Evolutionary conservation across 2,888 invertebrate species (phyloP).

Genomic region (Apamea crenata): DNA sequence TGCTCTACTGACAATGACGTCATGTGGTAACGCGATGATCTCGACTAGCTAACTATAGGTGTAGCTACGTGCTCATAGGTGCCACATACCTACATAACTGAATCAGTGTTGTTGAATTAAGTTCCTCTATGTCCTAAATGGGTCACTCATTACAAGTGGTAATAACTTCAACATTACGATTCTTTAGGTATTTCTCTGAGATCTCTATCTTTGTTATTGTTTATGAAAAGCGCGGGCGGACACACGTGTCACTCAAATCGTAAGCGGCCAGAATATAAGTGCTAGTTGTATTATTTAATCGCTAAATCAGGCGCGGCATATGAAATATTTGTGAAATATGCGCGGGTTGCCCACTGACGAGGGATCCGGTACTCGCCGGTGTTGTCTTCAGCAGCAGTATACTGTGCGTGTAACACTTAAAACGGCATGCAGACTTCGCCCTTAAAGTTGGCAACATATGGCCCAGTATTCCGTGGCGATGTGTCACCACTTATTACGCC

Average conservation of each 20-base stretch:
- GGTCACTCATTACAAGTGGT: conserved; percentile 27
- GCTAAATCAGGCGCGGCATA: conserved; percentile 69
- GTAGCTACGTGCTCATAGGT: conserved; percentile 8
- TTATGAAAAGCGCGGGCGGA: conserved; percentile 42
- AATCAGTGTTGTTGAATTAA: conserved; percentile 25
- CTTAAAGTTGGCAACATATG: conserved; percentile 73
- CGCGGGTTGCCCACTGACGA: conserved; percentile 84
- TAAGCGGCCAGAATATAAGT: conserved; percentile 15
- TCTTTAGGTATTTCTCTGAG: conserved; percentile 16
- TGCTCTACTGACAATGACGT: conserved; percentile 59
- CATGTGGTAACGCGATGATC: conserved; percentile 59
- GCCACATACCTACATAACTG: neutral
- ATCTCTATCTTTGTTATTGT: conserved; percentile 52
- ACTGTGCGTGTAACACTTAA: conserved; percentile 79
- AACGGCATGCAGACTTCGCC: conserved; percentile 76
- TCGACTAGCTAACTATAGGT: conserved; percentile 10
- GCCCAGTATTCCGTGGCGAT: conserved; percentile 76
- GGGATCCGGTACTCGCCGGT: conserved; percentile 86
- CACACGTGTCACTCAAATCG: conserved; percentile 49
- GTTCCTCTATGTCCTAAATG: conserved; percentile 5
- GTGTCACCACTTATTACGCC: conserved; percentile 83
- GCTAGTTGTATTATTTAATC: conserved; percentile 67
- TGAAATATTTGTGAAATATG: conserved; percentile 80
- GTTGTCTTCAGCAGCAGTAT: conserved; percentile 87
- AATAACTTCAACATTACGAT: neutral